Base-by-base conservation (phyloP, 2,113 vertebrate genomes). In the Rhabdomys dilectus region DNA sequence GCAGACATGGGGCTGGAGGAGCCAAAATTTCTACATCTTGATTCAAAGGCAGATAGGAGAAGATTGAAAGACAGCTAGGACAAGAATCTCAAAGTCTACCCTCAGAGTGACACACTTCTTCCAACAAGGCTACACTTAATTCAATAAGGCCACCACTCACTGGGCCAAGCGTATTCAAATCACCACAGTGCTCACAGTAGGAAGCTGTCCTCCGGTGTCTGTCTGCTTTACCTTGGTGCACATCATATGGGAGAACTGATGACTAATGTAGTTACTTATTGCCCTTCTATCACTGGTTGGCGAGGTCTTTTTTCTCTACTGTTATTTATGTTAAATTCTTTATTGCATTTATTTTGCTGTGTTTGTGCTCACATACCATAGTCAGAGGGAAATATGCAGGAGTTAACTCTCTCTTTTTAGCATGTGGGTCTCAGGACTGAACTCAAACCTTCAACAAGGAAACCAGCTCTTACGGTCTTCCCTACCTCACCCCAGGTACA, bases 401-500 rank as follows among this genome's bases (percentile, higher is more conserved):
- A 86, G 60, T 19, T 45, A 13, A 29, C 17, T 45, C 39, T 82
- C 36, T 85, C 58, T 62, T 64, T 42, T 45, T 42, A 34, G 26
- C 26, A 21, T 45, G 24, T 66, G 39, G 58, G 15, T 66, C 60
- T 42, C 58, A 34, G 39, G 39, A 66, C 0, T 34, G 29, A 48
- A 66, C 39, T 36, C 62, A 66, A 42, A 31, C 31, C 42, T 4
- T 22, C 2, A n/a, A 1, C 1, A n/a, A 84, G 56, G 10, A 21
- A 31, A 42, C 42, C 58, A 22, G 39, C n/a, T 29, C 36, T 62
- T 36, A 64, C 24, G 26, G 70, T 51, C 88, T 66, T 53, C 22
- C 11, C 66, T 82, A 80, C 75, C 80, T 62, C 53, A 2, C 39
- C 3, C 7, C 92, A 99, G 99, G 80, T 95, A 31, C 98, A 97